Evolutionary conservation across 2,888 invertebrate genomes (phyloP).

Genomic region (Aromia moschata): DNA sequence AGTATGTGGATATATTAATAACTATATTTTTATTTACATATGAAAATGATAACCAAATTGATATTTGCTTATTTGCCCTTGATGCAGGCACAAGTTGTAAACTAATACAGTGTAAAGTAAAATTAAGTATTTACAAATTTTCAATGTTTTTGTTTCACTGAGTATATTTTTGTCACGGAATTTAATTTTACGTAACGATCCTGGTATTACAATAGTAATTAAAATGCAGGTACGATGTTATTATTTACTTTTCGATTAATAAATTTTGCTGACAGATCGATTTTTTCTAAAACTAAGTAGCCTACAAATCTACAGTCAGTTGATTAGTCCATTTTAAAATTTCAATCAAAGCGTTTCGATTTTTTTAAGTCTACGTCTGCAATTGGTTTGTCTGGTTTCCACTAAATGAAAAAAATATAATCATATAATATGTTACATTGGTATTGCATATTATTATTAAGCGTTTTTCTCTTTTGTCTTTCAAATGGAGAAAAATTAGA

Average conservation of each 20-base stretch:
- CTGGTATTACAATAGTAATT: neutral
- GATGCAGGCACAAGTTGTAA: no score
- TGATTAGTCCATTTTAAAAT: neutral
- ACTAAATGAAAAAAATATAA: no score
- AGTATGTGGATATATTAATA: no score
- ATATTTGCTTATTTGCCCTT: no score
- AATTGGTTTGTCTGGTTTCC: no score
- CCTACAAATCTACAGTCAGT: neutral
- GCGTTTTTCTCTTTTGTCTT: neutral
- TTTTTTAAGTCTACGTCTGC: no score
- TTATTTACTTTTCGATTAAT: constrained; percentile 5
- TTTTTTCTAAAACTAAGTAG: constrained; percentile 2
- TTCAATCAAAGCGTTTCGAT: no score
- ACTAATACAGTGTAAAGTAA: no score
- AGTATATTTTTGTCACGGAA: neutral
- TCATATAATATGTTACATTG: neutral
- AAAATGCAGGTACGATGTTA: constrained; percentile 2
- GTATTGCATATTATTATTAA: neutral
- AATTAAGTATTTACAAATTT: no score
- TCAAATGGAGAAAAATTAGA: constrained; percentile 27
- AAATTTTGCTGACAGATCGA: constrained; percentile 10
- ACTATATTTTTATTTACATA: no score
- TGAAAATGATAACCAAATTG: no score
- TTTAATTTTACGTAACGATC: neutral
- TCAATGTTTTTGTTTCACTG: neutral